Conservation (phyloP, 2,113 vertebrate genomes). For the Ctenodactylus gundi region DNA sequence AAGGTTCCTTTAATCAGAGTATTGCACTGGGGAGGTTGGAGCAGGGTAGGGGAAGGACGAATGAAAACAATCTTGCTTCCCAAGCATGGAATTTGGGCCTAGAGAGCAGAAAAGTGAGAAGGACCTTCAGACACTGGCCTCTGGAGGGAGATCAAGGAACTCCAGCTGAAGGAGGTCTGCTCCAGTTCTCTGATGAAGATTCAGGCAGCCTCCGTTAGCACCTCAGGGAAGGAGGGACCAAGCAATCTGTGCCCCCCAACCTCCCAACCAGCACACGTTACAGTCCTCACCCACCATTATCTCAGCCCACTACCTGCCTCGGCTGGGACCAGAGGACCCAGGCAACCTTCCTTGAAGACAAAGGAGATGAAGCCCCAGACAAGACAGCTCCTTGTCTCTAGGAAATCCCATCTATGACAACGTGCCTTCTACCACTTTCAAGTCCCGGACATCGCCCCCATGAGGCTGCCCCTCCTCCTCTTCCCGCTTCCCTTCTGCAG, state of each 20-base stretch:
- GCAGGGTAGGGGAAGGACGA: neutral
- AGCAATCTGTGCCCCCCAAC: no score
- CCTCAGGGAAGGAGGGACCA: neutral
- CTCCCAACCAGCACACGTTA: no score
- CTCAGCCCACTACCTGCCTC: fast-evolving
- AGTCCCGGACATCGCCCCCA: neutral
- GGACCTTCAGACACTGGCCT: neutral
- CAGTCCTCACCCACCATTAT: fast-evolving
- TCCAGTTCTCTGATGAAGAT: neutral
- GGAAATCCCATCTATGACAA: neutral
- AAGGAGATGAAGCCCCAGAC: neutral
- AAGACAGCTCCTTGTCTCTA: neutral
- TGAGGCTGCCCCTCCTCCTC: neutral
- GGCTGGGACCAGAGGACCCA: neutral
- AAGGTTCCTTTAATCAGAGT: neutral
- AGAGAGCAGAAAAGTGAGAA: neutral
- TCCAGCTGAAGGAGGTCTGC: neutral
- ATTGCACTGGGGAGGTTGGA: no score
- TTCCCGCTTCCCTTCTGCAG: no score
- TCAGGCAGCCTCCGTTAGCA: neutral
- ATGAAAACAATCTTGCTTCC: neutral
- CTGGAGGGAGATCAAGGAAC: neutral
- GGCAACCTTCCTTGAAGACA: neutral
- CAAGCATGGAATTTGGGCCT: neutral
- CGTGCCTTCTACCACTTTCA: neutral